Base-by-base conservation (phyloP, 2,797 vertebrate genomes). In the Ambastaia sidthimunki region DNA sequence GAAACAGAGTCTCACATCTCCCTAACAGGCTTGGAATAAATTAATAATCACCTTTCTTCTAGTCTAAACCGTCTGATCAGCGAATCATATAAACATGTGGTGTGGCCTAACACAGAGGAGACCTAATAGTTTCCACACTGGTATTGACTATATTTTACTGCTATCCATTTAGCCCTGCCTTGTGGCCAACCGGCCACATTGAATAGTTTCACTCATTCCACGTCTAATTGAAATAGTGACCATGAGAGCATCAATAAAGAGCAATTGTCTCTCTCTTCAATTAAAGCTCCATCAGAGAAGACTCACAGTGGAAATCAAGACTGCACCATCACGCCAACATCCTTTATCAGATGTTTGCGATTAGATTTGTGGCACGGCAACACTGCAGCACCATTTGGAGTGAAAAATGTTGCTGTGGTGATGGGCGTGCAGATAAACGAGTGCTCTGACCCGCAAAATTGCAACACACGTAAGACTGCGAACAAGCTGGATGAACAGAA, bases 111-210 rank as follows among this genome's bases (percentile, higher is more conserved):
- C 18, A 67, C 28, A 18, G 66, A 67, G 60, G 12, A 47, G 18
- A 65, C n/a, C 48, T 21, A 7, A 13, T 62, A 1, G 9, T n/a
- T 74, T 80, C 71, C 90, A 92, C 90, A 87, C 87, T 83, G 89
- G 74, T 87, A 84, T 87, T 90, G 90, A 91, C 90, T 90, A 90
- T 82, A 88, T 90, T 90, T 77, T 37, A 47, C 23, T 76, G 59
- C 78, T 0, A 6, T 21, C 81, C 74, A 85, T 86, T 84, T 90
- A 85, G 21, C 68, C 78, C 85, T 88, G 83, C 76, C 82, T 85
- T 85, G 86, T 81, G 85, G 52, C 68, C 55, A 54, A 44, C 57
- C 52, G 63, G 78, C 76, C 57, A 28, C 57, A 72, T 54, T 65
- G 52, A 50, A 48, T 41, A 70, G 63, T 37, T 28, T 69, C 57